Conservation (phyloP, 1,140 invertebrate species). For the Drosophila kurseongensis region DNA sequence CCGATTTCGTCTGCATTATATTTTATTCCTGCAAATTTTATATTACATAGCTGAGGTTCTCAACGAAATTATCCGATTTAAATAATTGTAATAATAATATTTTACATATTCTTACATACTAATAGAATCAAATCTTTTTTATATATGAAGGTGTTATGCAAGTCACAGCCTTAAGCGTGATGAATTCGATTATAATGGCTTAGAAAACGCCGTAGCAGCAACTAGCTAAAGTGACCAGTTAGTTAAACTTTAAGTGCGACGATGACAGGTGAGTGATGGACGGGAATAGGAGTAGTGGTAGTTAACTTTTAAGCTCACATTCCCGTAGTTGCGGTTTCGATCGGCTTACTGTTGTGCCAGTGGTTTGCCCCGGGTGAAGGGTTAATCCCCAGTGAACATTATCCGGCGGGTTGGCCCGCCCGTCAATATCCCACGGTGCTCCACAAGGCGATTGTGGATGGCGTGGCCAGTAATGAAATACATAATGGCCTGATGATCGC, state of each 20-base stretch:
- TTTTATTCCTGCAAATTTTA: too few relatives aligned
- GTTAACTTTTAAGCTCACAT: conserved; percentile 1
- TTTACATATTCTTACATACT: too few relatives aligned
- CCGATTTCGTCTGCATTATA: too few relatives aligned
- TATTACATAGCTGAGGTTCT: neutral
- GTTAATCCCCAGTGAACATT: conserved; percentile 3
- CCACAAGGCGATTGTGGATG: conserved; percentile 1
- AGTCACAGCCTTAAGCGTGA: conserved; percentile 8
- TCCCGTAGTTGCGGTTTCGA: conserved; percentile 3
- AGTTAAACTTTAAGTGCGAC: conserved; percentile 3
- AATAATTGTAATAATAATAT: neutral
- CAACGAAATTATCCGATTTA: neutral
- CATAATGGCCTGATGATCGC: neutral
- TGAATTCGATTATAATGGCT: conserved; percentile 14
- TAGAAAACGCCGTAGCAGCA: neutral
- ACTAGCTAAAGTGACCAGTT: neutral
- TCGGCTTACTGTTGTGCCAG: conserved; percentile 1
- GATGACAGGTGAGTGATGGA: conserved; percentile 19
- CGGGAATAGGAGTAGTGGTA: neutral
- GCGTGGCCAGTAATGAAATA: neutral
- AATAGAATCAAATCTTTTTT: neutral
- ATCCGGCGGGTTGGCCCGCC: neutral
- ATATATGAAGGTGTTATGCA: neutral
- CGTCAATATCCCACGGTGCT: conserved; percentile 4
- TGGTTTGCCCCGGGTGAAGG: neutral